Conservation (phyloP, 1,140 invertebrate genomes). For the Camponotus vicinus region DNA sequence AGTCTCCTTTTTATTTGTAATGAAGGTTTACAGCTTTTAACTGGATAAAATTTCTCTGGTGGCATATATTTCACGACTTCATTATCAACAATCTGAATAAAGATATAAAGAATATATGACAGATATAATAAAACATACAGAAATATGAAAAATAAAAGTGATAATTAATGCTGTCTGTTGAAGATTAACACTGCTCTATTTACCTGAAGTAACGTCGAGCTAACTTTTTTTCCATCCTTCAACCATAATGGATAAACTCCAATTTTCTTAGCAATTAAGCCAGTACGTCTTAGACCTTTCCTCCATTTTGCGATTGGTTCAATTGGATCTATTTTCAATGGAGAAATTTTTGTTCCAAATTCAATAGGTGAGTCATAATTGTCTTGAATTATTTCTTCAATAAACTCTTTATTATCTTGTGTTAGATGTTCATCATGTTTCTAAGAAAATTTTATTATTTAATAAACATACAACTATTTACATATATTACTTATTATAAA, state of each 20-base stretch:
- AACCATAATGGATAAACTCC: constrained; percentile 97
- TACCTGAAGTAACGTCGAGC: constrained; percentile 95
- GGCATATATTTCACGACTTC: constrained; percentile 97
- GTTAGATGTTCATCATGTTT: constrained; percentile 91
- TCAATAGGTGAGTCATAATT: constrained; percentile 86
- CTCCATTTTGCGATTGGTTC: constrained; percentile 89
- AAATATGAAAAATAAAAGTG: constrained; percentile 7
- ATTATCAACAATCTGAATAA: constrained; percentile 95
- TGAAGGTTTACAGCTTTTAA: constrained; percentile 81
- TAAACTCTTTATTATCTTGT: constrained; percentile 92
- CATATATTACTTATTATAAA: neutral
- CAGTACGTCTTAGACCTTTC: constrained; percentile 89
- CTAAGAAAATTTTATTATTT: constrained; percentile 82
- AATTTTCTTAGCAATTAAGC: constrained; percentile 97
- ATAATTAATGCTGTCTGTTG: neutral
- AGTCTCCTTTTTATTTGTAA: constrained; percentile 83
- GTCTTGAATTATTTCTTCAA: constrained; percentile 92
- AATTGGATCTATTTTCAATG: constrained; percentile 87
- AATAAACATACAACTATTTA: neutral
- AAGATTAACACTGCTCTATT: constrained; percentile 32
- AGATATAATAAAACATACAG: neutral
- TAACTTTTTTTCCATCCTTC: constrained; percentile 93
- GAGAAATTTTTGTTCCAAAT: constrained; percentile 79
- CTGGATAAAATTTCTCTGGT: constrained; percentile 92
- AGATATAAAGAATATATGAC: constrained; percentile 7